Conservation (phyloP, 2,888 invertebrate species). For the Agonopterix heracliana region DNA sequence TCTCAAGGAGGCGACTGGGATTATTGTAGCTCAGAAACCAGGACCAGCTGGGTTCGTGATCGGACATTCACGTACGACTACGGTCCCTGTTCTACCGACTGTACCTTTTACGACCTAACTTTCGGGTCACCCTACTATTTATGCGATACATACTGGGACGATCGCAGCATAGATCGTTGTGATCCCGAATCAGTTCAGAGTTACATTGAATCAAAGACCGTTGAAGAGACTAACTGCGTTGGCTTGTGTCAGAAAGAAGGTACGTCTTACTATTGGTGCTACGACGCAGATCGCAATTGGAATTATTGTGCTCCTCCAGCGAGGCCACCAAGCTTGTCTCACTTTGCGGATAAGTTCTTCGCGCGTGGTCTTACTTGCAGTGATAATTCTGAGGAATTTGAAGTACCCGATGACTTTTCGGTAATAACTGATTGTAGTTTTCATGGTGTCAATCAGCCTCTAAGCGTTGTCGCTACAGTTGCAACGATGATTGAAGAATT, state of each 20-base stretch:
- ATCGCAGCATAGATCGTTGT: neutral
- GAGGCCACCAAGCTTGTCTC: neutral
- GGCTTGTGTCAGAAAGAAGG: slow-evolving; percentile 1
- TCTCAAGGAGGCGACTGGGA: slow-evolving; percentile 1
- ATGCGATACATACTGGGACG: neutral
- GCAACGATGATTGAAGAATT: no score
- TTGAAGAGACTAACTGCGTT: slow-evolving; percentile 1
- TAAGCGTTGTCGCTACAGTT: no score
- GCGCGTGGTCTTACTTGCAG: no score
- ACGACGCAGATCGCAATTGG: neutral
- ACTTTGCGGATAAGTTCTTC: no score
- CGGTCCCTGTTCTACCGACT: neutral
- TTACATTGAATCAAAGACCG: slow-evolving; percentile 1
- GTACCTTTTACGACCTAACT: neutral
- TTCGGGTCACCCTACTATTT: neutral
- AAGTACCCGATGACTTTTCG: no score
- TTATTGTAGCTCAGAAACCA: slow-evolving; percentile 3
- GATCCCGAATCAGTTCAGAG: neutral
- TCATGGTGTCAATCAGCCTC: no score
- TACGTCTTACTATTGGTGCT: slow-evolving; percentile 2
- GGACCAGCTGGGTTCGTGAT: neutral
- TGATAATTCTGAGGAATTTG: no score
- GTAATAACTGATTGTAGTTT: no score
- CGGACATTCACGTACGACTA: neutral
- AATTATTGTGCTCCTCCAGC: slow-evolving; percentile 4